Base-by-base conservation (phyloP, 92 coral and sea anemone species). In the Actinernus sp. region DNA sequence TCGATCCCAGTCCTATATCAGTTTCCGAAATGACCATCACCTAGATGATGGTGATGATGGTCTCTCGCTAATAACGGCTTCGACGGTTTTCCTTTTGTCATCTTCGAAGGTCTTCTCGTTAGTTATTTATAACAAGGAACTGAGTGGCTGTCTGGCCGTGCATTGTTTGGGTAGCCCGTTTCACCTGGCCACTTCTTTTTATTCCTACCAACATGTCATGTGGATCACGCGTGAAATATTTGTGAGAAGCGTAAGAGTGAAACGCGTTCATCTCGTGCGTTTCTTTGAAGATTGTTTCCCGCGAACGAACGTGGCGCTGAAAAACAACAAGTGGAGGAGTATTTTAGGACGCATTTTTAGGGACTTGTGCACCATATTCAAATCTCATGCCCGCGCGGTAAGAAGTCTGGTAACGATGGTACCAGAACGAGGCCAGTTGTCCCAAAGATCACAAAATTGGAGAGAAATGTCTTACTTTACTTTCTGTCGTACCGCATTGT, bases 231-330 rank as follows among this genome's bases (percentile, higher is more conserved):
- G 76, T 76, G 74, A 57, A 90, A 57, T 86, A 93, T 40, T 68
- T 84, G 49, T 86, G 89, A 2, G 98, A 93, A 2, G 98, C 94
- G 49, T 93, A 93, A 1, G 98, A 90, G 61, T 65, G 90, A 59
- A 93, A 93, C 10, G 98, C 97, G 54, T 93, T 93, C 69, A 92
- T 64, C 50, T 93, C 92, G 26, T 90, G 98, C 2, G 87, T 90
- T 58, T 93, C 98, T 66, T 91, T 88, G 63, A 93, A 93, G 40
- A 93, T 53, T 13, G 93, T 87, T 25, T 83, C 97, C 40, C 75
- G 58, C 17, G 80, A 73, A 19, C 55, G 68, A 4, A 65, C 57
- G n/a, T 64, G 81, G 36, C 88, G 82, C 98, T 93, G 79, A 56
- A 78, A 55, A 28, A 44, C 30, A 72, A 70, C 14, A 36, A 14